Conservation (phyloP, 2,113 vertebrate genomes). For the Desmodus rotundus region DNA sequence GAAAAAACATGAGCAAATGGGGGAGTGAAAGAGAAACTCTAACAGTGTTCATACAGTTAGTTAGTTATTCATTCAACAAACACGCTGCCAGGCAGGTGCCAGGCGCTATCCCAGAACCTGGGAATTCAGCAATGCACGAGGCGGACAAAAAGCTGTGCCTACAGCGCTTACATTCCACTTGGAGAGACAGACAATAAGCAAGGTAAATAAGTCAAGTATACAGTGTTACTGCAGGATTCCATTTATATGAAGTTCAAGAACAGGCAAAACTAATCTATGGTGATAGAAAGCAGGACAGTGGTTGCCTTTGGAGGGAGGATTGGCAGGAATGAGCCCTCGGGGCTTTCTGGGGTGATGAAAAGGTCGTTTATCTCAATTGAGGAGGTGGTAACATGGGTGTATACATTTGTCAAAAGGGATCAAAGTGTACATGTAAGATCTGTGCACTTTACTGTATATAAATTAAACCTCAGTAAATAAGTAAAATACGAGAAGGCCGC, state of each 20-base stretch:
- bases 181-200: neutral
- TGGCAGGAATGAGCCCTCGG: accelerated
- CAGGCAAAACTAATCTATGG: neutral
- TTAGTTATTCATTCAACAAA: neutral
- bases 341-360: neutral
- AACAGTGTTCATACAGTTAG: too few relatives aligned
- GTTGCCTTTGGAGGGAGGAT: neutral
- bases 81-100: neutral
- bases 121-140: neutral
- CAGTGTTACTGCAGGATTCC: neutral
- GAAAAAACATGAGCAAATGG: neutral
- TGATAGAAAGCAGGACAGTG: neutral
- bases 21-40: neutral
- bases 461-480: neutral
- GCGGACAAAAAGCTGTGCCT: neutral
- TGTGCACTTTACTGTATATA: neutral
- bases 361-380: accelerated
- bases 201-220: too few relatives aligned
- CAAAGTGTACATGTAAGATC: neutral
- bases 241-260: neutral
- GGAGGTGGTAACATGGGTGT: neutral
- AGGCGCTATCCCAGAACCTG: neutral
- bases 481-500: neutral
- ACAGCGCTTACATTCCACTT: accelerated
- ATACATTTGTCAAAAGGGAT: too few relatives aligned